A percentile compares a stretch with the other conserved stretches of the same genome.
Conservation (phyloP, 2,797 vertebrate species). For the Gobionotothen gibberifrons region DNA sequence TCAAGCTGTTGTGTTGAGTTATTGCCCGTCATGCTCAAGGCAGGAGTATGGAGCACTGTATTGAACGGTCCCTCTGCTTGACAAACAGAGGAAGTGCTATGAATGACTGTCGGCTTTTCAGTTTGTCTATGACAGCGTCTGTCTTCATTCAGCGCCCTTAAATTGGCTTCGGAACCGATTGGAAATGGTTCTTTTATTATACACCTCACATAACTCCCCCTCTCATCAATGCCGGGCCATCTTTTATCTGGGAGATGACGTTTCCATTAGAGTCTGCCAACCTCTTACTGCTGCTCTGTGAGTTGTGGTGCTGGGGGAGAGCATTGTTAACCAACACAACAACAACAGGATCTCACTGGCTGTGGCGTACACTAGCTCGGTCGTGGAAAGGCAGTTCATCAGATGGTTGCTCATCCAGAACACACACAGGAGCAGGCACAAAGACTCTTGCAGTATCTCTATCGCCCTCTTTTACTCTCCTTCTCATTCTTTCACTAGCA, state of each 20-base stretch:
- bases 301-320: constrained; percentile 77
- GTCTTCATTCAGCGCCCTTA: constrained; percentile 77
- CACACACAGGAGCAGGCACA: constrained; percentile 49
- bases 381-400: constrained; percentile 65
- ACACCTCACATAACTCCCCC: constrained; percentile 76
- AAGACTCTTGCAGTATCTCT: constrained; percentile 25
- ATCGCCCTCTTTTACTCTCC: constrained; percentile 30
- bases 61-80: constrained; percentile 64
- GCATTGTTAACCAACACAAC: constrained; percentile 79
- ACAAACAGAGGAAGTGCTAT: constrained; percentile 57
- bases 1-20: constrained; percentile 47
- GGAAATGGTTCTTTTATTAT: constrained; percentile 81
- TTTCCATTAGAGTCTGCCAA: constrained; percentile 85
- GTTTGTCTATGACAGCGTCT: constrained; percentile 76
- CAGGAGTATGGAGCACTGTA: constrained; percentile 40
- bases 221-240: constrained; percentile 77
- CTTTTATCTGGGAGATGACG: constrained; percentile 82
- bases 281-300: constrained; percentile 77
- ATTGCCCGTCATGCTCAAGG: constrained; percentile 46
- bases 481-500: constrained; percentile 12
- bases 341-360: constrained; percentile 58
- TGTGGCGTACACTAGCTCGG: constrained; percentile 42
- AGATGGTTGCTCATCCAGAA: constrained; percentile 73
- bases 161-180: constrained; percentile 76
- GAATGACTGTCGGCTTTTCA: constrained; percentile 69